Conservation (phyloP, 2,113 vertebrate species). For the Azemiops feae region DNA sequence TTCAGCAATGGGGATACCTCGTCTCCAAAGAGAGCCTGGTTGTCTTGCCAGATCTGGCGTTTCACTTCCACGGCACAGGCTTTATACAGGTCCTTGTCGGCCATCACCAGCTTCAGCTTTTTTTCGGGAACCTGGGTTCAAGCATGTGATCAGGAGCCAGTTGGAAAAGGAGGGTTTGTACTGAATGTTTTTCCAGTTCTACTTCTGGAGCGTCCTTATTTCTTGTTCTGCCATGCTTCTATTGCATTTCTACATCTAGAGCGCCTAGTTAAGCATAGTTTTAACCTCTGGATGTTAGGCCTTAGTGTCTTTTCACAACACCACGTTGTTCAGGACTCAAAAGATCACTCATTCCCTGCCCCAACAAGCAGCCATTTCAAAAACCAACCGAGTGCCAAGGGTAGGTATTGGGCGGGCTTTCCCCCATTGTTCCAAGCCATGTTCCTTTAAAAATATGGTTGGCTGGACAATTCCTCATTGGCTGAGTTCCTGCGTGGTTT, state of each 20-base stretch:
- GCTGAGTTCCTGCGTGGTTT: neutral
- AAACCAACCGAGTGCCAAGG: too few relatives aligned
- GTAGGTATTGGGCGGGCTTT: neutral
- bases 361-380: neutral
- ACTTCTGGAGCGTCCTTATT: too few relatives aligned
- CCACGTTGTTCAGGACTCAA: neutral
- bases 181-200: too few relatives aligned
- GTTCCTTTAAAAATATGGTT: neutral
- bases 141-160: neutral
- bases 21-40: constrained; percentile 96
- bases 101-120: constrained; percentile 96
- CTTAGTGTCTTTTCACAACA: neutral
- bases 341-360: neutral
- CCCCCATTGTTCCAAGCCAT: too few relatives aligned
- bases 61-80: constrained; percentile 97
- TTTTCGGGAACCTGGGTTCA: constrained; percentile 88
- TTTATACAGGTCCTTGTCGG: constrained; percentile 94
- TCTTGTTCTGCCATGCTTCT: too few relatives aligned
- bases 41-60: constrained; percentile 98
- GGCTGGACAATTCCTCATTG: too few relatives aligned
- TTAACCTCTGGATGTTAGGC: neutral
- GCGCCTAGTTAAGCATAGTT: too few relatives aligned
- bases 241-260: too few relatives aligned
- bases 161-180: neutral
- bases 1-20: constrained; percentile 94